Conservation (phyloP, 1,140 invertebrate genomes). For the Heliothis virescens region DNA sequence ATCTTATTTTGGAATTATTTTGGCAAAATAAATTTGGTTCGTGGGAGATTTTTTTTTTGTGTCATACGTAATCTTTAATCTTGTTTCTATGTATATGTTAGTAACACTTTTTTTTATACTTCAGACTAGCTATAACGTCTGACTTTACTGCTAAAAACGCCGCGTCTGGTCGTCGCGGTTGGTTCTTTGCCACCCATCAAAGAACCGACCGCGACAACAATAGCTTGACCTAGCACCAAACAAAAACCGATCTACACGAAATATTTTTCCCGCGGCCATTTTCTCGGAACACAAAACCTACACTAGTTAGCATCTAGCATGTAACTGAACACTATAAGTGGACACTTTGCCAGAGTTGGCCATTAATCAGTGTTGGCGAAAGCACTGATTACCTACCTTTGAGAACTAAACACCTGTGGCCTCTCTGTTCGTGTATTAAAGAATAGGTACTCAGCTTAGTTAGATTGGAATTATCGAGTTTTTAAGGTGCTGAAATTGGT, state of each 20-base stretch:
- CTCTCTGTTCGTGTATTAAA: slow-evolving; percentile 7
- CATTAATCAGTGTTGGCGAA: slow-evolving; percentile 6
- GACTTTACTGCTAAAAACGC: no score
- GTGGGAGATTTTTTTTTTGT: no score
- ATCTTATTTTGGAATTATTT: no score
- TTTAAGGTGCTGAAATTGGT: not conserved
- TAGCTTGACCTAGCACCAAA: not conserved
- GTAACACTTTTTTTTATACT: no score
- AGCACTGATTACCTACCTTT: slow-evolving; percentile 4
- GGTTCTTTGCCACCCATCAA: no score
- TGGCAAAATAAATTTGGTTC: no score
- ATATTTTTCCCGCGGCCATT: not conserved
- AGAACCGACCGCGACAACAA: no score
- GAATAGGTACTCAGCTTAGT: no score
- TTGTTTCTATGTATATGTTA: no score
- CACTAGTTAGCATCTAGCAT: slow-evolving; percentile 5
- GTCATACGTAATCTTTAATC: no score
- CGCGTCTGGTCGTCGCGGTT: no score
- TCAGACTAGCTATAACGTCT: no score
- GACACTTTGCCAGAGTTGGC: slow-evolving; percentile 8
- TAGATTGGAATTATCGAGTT: not conserved
- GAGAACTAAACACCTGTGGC: slow-evolving; percentile 9
- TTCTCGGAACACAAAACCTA: not conserved
- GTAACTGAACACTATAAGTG: slow-evolving; percentile 12
- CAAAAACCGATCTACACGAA: not conserved